These are phyloP conservation scores for Chymomyza fuscimana DNA, from an alignment of 2,888 invertebrate genomes.

Conservation along the genomic window DNA sequence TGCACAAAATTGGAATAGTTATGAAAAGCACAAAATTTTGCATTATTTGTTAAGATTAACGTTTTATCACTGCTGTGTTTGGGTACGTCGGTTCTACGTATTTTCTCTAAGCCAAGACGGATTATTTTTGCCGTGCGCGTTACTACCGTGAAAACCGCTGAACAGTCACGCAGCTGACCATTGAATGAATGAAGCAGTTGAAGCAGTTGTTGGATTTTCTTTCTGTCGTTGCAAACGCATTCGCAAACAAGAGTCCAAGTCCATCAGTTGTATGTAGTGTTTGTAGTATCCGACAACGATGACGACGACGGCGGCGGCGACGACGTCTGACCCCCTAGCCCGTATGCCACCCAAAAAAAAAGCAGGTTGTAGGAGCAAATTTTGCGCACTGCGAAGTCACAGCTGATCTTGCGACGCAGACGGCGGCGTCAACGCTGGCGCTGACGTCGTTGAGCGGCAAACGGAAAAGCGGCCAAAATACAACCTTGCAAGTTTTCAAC, in stretches of 20 bases:
- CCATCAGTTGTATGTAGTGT: neutral
- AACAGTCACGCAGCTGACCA: conserved; percentile 78
- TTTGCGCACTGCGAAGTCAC: conserved; percentile 1
- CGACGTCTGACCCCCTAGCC: conserved; percentile 6
- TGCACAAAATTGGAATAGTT: neutral
- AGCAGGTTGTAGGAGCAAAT: neutral
- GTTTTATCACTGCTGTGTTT: conserved; percentile 6
- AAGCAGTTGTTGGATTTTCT: conserved; percentile 63
- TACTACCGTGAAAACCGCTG: conserved; percentile 70
- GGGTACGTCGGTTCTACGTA: conserved; percentile 1
- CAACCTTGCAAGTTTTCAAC: neutral
- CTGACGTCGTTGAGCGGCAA: conserved; percentile 16
- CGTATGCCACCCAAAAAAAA: conserved; percentile 8
- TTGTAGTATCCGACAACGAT: too few species aligned
- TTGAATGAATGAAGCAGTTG: conserved; percentile 74
- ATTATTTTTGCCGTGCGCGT: conserved; percentile 32
- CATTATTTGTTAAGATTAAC: neutral
- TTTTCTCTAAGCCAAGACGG: conserved; percentile 4
- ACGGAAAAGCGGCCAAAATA: neutral
- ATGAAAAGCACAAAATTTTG: neutral
- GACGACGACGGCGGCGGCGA: too few species aligned
- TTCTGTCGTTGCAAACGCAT: conserved; percentile 70
- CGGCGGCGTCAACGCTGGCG: neutral
- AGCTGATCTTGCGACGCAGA: conserved; percentile 32
- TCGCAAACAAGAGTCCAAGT: conserved; percentile 64